phyloP scores from a whole-genome alignment of 2,113 vertebrate species.

The Ailuropoda melanoleuca region DNA sequence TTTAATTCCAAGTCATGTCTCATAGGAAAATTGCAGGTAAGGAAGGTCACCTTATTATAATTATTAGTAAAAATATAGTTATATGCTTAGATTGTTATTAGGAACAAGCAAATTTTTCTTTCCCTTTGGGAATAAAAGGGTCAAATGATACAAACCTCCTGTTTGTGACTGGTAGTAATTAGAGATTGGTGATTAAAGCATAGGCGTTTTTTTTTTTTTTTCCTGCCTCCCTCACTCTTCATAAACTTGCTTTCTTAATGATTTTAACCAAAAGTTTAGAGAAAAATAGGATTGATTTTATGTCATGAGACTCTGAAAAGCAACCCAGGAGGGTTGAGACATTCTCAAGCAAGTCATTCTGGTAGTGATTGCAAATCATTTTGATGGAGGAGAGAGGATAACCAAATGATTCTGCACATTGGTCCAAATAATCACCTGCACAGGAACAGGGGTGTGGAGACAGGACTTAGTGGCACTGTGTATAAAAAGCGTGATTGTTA shows the following conservation, averaged over 20 bases:
- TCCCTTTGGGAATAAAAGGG: slow-evolving; percentile 9
- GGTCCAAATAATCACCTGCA: neutral
- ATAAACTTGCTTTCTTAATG: slow-evolving; percentile 47
- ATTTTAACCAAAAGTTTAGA: slow-evolving; percentile 49
- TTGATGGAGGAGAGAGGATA: neutral
- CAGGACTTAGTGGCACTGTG: neutral
- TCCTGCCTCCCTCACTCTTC: neutral
- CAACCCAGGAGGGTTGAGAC: neutral
- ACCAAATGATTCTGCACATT: neutral
- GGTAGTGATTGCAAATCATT: neutral
- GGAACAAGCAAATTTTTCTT: slow-evolving; percentile 2
- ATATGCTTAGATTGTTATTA: neutral
- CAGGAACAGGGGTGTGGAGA: neutral
- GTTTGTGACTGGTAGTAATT: neutral
- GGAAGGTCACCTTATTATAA: neutral
- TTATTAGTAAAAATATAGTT: slow-evolving; percentile 32
- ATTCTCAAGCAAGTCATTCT: neutral
- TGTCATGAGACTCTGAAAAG: slow-evolving; percentile 35
- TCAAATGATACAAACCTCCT: neutral
- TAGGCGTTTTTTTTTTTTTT: neutral
- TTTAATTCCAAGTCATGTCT: slow-evolving; percentile 11
- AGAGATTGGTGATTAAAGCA: slow-evolving; percentile 24
- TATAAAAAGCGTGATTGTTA: neutral
- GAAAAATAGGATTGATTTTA: slow-evolving; percentile 39
- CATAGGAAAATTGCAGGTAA: neutral